These are phyloP conservation scores for Channa striata DNA, from an alignment of 2,797 vertebrate genomes.

Conservation along the genomic window DNA sequence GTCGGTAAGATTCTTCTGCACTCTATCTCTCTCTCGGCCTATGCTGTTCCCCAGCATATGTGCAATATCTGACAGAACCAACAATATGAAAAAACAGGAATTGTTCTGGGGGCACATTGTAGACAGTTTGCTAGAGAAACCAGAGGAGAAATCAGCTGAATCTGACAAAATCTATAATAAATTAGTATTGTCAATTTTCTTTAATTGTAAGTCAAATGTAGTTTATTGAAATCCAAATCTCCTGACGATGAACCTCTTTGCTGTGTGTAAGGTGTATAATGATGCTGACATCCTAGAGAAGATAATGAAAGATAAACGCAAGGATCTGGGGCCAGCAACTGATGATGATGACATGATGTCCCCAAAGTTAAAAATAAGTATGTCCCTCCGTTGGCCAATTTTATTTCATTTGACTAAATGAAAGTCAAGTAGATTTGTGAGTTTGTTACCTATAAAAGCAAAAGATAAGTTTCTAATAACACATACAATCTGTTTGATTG, in stretches of 20 bases:
- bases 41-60: no score
- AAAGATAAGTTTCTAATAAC: neutral
- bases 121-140: no score
- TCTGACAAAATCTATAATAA: no score
- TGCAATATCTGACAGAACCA: no score
- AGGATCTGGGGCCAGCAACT: slow-evolving; percentile 91
- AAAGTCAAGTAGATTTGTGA: slow-evolving; percentile 11
- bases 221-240: neutral
- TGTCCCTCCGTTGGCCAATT: slow-evolving; percentile 43
- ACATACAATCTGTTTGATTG: slow-evolving; percentile 43
- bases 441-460: neutral
- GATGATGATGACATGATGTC: slow-evolving; percentile 96
- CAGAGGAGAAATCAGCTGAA: no score
- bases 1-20: no score
- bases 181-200: no score
- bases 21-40: no score
- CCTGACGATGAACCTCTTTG: neutral
- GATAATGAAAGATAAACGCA: slow-evolving; percentile 94
- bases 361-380: slow-evolving; percentile 98
- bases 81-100: no score
- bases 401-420: neutral
- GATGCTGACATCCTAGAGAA: slow-evolving; percentile 96
- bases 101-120: no score
- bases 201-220: neutral
- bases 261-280: slow-evolving; percentile 91